Evolutionary conservation across 2,113 vertebrate genomes (phyloP).

Genomic region (Parotia lawesii): DNA sequence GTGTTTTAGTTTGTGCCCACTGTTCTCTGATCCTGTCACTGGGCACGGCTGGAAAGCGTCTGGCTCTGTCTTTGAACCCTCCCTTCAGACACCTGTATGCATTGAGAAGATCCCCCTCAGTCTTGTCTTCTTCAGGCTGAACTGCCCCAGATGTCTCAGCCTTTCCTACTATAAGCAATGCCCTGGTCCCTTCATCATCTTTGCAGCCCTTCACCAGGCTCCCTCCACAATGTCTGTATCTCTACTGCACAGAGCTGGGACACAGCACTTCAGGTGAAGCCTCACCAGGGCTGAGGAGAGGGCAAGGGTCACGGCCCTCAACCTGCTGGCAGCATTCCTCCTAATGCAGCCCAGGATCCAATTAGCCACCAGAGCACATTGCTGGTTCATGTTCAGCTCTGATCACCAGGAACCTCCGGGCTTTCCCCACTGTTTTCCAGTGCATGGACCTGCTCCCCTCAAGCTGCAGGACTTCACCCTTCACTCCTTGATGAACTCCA

Average conservation of each 20-base stretch:
- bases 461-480: rapidly evolving
- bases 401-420: neutral
- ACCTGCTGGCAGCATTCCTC: neutral
- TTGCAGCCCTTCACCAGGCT: rapidly evolving
- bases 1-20: neutral
- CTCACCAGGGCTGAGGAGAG: neutral
- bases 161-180: rapidly evolving
- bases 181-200: neutral
- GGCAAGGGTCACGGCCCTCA: neutral
- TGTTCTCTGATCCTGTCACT: neutral
- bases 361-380: rapidly evolving
- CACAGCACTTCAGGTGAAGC: rapidly evolving
- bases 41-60: neutral
- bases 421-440: rapidly evolving
- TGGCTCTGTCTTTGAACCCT: neutral
- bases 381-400: rapidly evolving
- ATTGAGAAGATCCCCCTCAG: rapidly evolving
- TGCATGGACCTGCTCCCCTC: rapidly evolving
- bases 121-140: neutral
- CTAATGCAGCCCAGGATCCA: neutral
- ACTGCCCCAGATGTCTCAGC: neutral
- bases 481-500: neutral
- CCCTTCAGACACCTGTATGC: neutral
- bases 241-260: neutral
- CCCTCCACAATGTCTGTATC: rapidly evolving